phyloP scores from a whole-genome alignment of 1,140 invertebrate species.

The Drosophila ambigua region DNA sequence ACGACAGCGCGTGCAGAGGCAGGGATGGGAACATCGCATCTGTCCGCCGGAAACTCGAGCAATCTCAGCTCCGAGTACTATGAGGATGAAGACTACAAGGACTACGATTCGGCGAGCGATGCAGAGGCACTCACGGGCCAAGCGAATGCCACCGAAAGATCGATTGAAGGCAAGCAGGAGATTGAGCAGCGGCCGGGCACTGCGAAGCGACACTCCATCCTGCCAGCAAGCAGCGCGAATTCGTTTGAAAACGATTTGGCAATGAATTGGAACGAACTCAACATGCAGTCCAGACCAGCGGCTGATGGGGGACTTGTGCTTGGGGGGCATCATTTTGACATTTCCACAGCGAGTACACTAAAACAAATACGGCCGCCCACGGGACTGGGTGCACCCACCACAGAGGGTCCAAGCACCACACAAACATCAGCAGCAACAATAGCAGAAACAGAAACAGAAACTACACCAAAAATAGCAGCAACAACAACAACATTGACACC shows the following conservation, averaged over 20 bases:
- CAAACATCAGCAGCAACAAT: constrained; percentile 11
- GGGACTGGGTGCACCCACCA: too few relatives aligned
- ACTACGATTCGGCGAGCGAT: constrained; percentile 52
- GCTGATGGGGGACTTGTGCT: background rate
- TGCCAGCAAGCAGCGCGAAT: background rate
- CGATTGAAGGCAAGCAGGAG: background rate
- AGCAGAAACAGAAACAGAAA: constrained; percentile 9
- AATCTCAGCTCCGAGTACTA: constrained; percentile 47
- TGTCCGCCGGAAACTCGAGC: background rate
- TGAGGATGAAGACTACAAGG: constrained; percentile 50
- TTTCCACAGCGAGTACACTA: background rate
- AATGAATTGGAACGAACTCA: background rate
- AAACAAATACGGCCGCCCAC: background rate
- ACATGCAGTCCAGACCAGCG: background rate
- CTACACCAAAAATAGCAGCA: background rate
- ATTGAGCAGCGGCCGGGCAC: background rate
- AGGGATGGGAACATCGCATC: background rate
- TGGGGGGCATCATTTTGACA: too few relatives aligned
- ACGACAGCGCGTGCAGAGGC: background rate
- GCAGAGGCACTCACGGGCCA: background rate
- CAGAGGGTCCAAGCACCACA: background rate
- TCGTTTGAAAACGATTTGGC: background rate
- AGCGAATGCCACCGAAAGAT: background rate
- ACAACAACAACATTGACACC: constrained; percentile 7
- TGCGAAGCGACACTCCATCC: constrained; percentile 21